Conservation (phyloP, 2,113 vertebrate species). For the Anoplopoma fimbria region DNA sequence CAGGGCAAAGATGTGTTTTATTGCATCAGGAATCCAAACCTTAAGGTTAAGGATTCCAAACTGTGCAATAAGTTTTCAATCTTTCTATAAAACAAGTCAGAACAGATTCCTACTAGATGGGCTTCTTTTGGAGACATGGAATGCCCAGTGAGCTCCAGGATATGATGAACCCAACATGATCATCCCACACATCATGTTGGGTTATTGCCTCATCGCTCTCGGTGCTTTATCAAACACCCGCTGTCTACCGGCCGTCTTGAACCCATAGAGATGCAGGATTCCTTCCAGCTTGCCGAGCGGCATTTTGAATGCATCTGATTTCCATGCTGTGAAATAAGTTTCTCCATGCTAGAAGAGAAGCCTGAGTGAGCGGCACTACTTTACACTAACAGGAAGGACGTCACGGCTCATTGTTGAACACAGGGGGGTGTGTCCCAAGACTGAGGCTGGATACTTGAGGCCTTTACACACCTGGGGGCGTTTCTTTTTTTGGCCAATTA, state of each 20-base stretch:
- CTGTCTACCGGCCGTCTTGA: not conserved
- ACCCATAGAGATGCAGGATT: not conserved
- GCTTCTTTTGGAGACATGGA: not conserved
- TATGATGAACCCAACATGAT: too few relatives aligned
- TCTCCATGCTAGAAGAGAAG: too few relatives aligned
- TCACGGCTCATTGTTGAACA: too few relatives aligned
- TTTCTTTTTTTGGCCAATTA: too few relatives aligned
- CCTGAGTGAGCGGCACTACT: too few relatives aligned
- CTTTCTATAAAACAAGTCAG: not conserved
- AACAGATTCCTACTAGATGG: not conserved
- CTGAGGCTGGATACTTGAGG: not conserved
- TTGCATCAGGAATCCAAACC: not conserved
- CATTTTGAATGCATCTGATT: not conserved
- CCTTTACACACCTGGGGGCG: too few relatives aligned
- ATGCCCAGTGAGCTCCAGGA: not conserved
- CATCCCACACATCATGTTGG: not conserved
- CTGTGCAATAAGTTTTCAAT: not conserved
- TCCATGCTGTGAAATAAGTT: too few relatives aligned
- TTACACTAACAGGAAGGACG: too few relatives aligned
- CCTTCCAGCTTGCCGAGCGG: not conserved
- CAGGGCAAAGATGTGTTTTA: not conserved
- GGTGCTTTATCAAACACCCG: not conserved
- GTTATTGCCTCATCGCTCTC: not conserved
- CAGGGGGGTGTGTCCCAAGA: not conserved
- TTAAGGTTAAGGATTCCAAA: not conserved